Base-by-base conservation (phyloP, 1,140 invertebrate species). In the Cyclina sinensis region DNA sequence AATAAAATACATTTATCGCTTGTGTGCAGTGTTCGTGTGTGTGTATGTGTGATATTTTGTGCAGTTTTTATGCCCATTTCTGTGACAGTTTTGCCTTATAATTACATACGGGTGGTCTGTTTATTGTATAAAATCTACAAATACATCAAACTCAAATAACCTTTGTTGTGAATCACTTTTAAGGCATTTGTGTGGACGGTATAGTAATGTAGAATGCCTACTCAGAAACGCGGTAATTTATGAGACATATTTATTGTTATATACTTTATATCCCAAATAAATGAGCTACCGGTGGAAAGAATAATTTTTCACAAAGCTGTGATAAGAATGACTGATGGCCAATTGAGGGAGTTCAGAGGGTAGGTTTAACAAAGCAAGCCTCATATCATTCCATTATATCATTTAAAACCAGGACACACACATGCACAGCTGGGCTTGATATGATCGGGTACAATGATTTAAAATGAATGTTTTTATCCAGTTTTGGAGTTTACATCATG, bases 191-290 rank as follows among this genome's bases (percentile, higher is more conserved):
- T 16, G 30, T 11, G 35, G 65, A 70, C 0, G 35, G 1, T 18
- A 27, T 16, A 21, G 30, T 37, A 70, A 70, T 37, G 18, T 37
- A 32, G 27, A 62, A 9, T 62, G 57, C 57, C 32, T 70, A 35
- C 65, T 16, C 30, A 1, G 65, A 70, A 70, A 7, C 32, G 14
- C 32, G 4, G 32, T 37, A 70, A 70, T 70, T 70, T 70, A 70
- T 32, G 65, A 70, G 65, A 70, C 65, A 70, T 70, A 70, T 70
- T 70, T 70, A 70, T 70, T 70, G 65, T 70, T 70, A 70, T 70
- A 70, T 39, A 70, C 37, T 70, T 70, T 70, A 70, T 70, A 70
- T 70, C 65, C 65, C 1, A 37, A 39, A 39, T 70, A 70, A 70
- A 70, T 70, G 65, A 70, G 65, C 65, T 70, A 3, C 32, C 35